Conservation (phyloP, 2,797 vertebrate genomes). For the Pangasius djambal region DNA sequence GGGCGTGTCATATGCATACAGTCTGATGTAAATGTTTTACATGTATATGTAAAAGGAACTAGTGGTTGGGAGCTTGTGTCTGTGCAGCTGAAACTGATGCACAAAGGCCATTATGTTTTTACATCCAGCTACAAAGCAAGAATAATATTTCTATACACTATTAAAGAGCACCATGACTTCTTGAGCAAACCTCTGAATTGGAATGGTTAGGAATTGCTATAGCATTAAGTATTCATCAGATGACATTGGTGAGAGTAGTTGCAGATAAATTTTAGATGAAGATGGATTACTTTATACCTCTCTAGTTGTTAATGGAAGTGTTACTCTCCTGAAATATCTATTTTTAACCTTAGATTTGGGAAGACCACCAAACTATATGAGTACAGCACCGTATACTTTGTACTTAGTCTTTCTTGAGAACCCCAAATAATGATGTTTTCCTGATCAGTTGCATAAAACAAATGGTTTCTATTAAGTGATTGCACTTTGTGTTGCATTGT, state of each 20-base stretch:
- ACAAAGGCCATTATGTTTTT: slow-evolving; percentile 3
- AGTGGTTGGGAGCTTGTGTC: neutral
- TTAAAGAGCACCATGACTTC: slow-evolving; percentile 31
- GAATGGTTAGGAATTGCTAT: slow-evolving; percentile 43
- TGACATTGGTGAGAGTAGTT: slow-evolving; percentile 42
- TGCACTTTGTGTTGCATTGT: neutral
- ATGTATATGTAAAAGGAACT: neutral
- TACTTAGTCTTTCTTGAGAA: neutral
- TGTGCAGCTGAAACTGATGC: neutral
- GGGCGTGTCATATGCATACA: neutral
- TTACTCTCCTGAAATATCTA: slow-evolving; percentile 19
- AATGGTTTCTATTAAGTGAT: neutral
- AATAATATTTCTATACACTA: neutral
- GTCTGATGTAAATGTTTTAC: neutral
- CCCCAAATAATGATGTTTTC: neutral
- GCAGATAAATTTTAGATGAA: slow-evolving; percentile 53
- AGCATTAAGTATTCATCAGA: slow-evolving; percentile 45
- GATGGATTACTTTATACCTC: slow-evolving; percentile 50
- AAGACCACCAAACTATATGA: neutral
- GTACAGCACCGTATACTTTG: neutral
- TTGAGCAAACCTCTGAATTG: slow-evolving; percentile 40
- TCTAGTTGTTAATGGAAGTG: slow-evolving; percentile 28
- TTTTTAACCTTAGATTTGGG: slow-evolving; percentile 14
- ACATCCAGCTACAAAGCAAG: slow-evolving; percentile 8
- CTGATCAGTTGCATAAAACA: neutral